Percentiles rank a stretch among this genome's conserved stretches.
phyloP scores from a whole-genome alignment of 1,140 invertebrate genomes.

The Delia radicum region DNA sequence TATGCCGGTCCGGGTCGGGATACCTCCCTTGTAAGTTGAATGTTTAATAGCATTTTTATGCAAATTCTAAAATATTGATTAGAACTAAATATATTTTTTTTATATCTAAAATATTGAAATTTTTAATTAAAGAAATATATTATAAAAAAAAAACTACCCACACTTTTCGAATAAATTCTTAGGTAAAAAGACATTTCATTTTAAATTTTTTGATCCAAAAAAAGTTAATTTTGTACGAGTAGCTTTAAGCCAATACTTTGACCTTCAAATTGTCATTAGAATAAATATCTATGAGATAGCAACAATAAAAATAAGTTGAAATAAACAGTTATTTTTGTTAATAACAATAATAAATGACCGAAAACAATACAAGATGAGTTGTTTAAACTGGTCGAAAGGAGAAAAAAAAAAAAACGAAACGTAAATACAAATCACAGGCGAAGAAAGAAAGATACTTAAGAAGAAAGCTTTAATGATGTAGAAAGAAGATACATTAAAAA shows the following conservation, averaged over 20 bases:
- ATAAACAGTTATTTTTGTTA: not conserved
- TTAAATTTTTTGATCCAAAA: no score
- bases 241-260: not conserved
- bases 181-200: no score
- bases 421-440: not conserved
- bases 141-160: not conserved
- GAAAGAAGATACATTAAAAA: no score
- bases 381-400: not conserved
- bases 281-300: not conserved
- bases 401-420: not conserved
- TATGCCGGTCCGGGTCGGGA: no score
- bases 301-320: not conserved
- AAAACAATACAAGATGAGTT: not conserved
- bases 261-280: not conserved
- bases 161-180: no score
- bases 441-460: no score
- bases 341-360: not conserved
- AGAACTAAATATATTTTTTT: not conserved
- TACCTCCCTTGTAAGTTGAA: no score
- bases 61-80: no score
- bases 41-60: not conserved
- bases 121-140: not conserved
- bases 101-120: not conserved
- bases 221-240: not conserved
- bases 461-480: no score